Evolutionary conservation across 2,113 vertebrate genomes (phyloP).

Genomic region (Rhadina sibilatrix): DNA sequence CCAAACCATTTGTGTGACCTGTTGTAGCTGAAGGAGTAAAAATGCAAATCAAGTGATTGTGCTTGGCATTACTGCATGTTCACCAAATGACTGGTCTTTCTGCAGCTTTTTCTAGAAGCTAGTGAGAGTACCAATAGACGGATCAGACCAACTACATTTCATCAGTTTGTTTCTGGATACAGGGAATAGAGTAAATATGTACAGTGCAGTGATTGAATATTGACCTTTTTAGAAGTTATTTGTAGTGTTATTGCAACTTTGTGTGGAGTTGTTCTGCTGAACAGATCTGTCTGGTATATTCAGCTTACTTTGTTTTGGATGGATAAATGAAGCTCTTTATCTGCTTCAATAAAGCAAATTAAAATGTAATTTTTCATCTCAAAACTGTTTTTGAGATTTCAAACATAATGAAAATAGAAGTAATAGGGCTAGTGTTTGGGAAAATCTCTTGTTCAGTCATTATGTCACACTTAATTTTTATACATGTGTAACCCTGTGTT

Average conservation of each 20-base stretch:
- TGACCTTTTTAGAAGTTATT: background rate
- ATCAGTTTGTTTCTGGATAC: background rate
- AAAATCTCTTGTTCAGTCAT: background rate
- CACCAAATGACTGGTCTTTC: background rate
- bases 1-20: background rate
- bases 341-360: background rate
- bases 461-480: background rate
- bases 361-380: background rate
- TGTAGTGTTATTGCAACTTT: background rate
- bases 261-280: background rate
- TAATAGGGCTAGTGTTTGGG: background rate
- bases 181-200: background rate
- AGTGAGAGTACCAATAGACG: background rate
- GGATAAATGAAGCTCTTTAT: background rate
- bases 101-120: background rate
- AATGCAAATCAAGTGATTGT: background rate
- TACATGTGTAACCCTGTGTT: background rate
- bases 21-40: background rate
- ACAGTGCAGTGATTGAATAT: background rate
- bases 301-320: fast-evolving
- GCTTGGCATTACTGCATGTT: background rate
- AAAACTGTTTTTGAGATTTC: background rate
- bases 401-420: background rate
- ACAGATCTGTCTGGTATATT: background rate
- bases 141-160: background rate